These are phyloP conservation scores for Syndactyla subalaris DNA, from an alignment of 2,797 vertebrate genomes.

Conservation along the genomic window DNA sequence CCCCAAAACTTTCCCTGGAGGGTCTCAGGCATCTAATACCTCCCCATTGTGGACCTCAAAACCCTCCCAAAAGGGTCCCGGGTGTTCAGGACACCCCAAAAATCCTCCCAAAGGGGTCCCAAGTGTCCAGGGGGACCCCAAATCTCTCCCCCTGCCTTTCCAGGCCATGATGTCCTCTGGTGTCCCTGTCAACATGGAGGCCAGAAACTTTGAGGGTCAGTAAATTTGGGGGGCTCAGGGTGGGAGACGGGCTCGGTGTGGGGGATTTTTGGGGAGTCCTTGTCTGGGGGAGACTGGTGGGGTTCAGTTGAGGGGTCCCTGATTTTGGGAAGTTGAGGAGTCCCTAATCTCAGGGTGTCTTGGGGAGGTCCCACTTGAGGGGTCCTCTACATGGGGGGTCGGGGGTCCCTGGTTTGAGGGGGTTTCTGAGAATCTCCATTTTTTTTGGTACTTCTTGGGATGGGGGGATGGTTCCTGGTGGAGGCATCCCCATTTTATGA, in stretches of 20 bases:
- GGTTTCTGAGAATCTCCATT: background rate
- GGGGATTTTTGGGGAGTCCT: background rate
- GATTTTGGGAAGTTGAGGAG: background rate
- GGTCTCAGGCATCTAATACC: background rate
- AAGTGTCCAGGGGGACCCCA: background rate
- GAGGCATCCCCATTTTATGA: background rate
- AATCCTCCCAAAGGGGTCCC: rapidly evolving
- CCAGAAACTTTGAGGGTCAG: constrained; percentile 12
- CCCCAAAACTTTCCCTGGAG: background rate
- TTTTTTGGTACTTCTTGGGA: background rate
- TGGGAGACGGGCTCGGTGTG: background rate
- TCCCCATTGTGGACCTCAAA: background rate
- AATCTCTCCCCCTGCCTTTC: background rate
- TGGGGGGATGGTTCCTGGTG: background rate
- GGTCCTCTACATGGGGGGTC: background rate
- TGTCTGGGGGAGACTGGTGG: background rate
- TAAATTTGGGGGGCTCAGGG: background rate
- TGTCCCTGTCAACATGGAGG: background rate
- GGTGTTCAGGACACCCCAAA: too few relatives aligned
- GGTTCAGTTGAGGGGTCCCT: background rate
- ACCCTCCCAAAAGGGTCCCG: background rate
- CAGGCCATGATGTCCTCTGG: background rate
- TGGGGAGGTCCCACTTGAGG: background rate
- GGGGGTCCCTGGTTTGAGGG: background rate
- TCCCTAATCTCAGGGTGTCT: background rate